A percentile compares a stretch with the other conserved stretches of the same genome.
Evolutionary conservation across 2,888 invertebrate species (phyloP).

Genomic region (Melanargia galathea): DNA sequence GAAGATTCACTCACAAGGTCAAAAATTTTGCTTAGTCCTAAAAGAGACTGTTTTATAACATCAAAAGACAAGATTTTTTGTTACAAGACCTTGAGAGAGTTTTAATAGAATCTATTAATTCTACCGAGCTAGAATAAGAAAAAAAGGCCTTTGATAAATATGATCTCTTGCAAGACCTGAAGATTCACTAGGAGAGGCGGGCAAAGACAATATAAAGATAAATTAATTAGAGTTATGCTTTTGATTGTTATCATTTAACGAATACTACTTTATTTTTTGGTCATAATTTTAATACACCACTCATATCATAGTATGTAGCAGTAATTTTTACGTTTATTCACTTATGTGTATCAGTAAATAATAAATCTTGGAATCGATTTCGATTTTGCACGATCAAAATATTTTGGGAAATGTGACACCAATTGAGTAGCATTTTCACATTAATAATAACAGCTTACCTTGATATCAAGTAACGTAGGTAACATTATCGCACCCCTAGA

Average conservation of each 20-base stretch:
- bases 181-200: not conserved
- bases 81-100: too few species aligned
- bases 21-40: too few species aligned
- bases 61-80: too few species aligned
- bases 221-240: slow-evolving; percentile 35
- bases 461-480: slow-evolving; percentile 11
- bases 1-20: too few species aligned
- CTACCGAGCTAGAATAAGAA: too few species aligned
- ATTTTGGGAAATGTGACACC: not conserved
- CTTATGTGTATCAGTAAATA: slow-evolving; percentile 40
- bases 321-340: slow-evolving; percentile 30
- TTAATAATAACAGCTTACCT: slow-evolving; percentile 10
- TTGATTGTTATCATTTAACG: slow-evolving; percentile 31
- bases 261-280: slow-evolving; percentile 33
- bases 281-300: slow-evolving; percentile 36
- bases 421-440: slow-evolving; percentile 3
- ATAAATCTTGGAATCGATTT: slow-evolving; percentile 76
- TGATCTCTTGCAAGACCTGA: not conserved
- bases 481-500: too few species aligned
- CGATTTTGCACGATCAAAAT: slow-evolving; percentile 47
- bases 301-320: slow-evolving; percentile 36
- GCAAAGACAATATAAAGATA: not conserved
- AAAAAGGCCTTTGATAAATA: too few species aligned
- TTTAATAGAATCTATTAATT: too few species aligned
- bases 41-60: too few species aligned